A percentile compares a stretch with the other conserved stretches of the same genome.
Conservation (phyloP, 2,113 vertebrate genomes). For the Percopsis transmontana region DNA sequence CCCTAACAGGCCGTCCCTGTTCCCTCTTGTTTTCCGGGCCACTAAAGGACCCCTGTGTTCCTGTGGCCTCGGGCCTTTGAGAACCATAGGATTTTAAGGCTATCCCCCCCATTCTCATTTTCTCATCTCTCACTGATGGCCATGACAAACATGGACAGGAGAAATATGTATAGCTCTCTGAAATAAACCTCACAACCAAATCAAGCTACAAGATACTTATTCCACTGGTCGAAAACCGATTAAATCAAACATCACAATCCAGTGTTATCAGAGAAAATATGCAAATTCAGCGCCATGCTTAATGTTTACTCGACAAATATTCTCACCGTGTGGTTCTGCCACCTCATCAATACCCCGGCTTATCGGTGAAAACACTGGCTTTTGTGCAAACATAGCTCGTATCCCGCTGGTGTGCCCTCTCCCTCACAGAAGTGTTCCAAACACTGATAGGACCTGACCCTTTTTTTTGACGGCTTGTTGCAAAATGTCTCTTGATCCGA, state of each 20-base stretch:
- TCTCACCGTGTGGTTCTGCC: conserved; percentile 3
- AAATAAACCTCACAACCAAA: conserved; percentile 7
- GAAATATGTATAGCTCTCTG: background rate
- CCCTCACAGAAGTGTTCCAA: conserved; percentile 8
- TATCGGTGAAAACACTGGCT: conserved; percentile 3
- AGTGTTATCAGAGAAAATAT: conserved; percentile 34
- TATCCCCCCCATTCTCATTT: conserved; percentile 4
- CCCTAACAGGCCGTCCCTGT: background rate
- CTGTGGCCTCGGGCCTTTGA: conserved; percentile 14
- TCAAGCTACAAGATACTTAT: conserved; percentile 21
- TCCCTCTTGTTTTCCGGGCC: background rate
- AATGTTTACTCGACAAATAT: conserved; percentile 4
- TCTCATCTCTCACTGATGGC: conserved; percentile 12
- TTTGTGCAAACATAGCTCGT: background rate
- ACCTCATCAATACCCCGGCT: background rate
- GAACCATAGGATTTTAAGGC: conserved; percentile 28
- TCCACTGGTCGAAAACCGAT: conserved; percentile 32
- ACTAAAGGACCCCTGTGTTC: background rate
- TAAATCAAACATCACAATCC: conserved; percentile 47
- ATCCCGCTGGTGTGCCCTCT: too few species aligned
- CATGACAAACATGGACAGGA: conserved; percentile 37
- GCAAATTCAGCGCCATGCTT: conserved; percentile 32
- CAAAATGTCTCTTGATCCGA: conserved; percentile 14
- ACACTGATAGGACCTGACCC: conserved; percentile 9
- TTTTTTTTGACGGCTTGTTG: conserved; percentile 26